Conservation (phyloP, 2,113 vertebrate genomes). For the Hemiscyllium ocellatum region DNA sequence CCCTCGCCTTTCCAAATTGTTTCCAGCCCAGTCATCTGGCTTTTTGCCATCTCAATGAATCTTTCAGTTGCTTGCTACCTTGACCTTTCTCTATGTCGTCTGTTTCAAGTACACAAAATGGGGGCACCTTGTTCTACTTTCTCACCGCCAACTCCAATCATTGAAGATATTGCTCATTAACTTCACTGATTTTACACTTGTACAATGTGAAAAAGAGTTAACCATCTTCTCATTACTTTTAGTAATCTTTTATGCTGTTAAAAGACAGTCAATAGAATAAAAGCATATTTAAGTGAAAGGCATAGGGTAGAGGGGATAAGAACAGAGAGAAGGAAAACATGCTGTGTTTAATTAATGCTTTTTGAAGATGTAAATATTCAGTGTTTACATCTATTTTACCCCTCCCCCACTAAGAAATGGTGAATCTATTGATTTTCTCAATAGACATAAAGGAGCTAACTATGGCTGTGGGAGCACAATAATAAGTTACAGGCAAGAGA, state of each 20-base stretch:
- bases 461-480: background rate
- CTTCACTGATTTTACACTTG: background rate
- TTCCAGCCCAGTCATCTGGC: constrained; percentile 28
- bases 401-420: background rate
- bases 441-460: background rate
- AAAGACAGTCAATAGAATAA: background rate
- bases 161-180: background rate
- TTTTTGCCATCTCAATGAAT: constrained; percentile 18
- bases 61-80: constrained; percentile 19
- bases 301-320: background rate
- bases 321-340: background rate
- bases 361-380: background rate
- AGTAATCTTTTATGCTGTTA: background rate
- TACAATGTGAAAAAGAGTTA: background rate
- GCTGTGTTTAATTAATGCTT: background rate
- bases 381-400: background rate
- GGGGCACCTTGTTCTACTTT: background rate
- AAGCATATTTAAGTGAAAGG: background rate
- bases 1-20: constrained; percentile 23
- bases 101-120: background rate
- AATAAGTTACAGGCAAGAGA: background rate
- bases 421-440: background rate
- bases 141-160: background rate
- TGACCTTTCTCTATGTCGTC: background rate
- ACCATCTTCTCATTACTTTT: background rate